Base-by-base conservation (phyloP, 2,888 invertebrate species). In the Tanypteryx hageni region DNA sequence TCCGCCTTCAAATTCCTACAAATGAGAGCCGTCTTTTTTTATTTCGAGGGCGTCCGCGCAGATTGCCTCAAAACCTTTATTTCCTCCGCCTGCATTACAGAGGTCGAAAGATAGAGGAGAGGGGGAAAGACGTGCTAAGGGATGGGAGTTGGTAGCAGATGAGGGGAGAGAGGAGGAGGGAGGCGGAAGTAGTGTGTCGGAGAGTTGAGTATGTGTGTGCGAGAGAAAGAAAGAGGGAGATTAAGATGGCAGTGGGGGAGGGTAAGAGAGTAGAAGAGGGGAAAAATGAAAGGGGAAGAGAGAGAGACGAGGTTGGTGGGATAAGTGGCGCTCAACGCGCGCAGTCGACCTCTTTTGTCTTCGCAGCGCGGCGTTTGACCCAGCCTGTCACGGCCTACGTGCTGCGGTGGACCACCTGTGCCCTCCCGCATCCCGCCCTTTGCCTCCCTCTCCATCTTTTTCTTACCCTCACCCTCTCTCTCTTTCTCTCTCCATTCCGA, bases 341-440 rank as follows among this genome's bases (percentile, higher is more conserved):
- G n/a, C n/a, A 44, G 31, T 14, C 31, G 31, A 31, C 22, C 61
- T 89, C 68, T 68, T 85, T 85, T 85, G 85, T 85, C 85, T 64
- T 44, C 16, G 44, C 27, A 64, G 89, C 59, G 64, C 89, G 59
- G 89, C 89, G 61, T 86, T 86, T 86, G 86, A 86, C 86, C 86
- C 86, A 31, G 16, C n/a, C 86, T 61, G 86, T 86, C 86, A 57
- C 82, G 82, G 82, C 82, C 82, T 82, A 82, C 86, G 86, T 86
- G 86, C 31, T 86, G 86, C 86, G 86, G 86, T 86, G 89, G 89
- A 64, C 89, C 89, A 64, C 89, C 89, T 64, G 64, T 44, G 64
- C 89, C 89, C 64, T 61, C 89, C 85, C 11, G 27, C 61, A 31
- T n/a, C 83, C 57, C 31, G 18, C 44, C 68, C 61, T 27, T 16